Conservation (phyloP, 1,140 invertebrate species). For the Olivierus martensii region DNA sequence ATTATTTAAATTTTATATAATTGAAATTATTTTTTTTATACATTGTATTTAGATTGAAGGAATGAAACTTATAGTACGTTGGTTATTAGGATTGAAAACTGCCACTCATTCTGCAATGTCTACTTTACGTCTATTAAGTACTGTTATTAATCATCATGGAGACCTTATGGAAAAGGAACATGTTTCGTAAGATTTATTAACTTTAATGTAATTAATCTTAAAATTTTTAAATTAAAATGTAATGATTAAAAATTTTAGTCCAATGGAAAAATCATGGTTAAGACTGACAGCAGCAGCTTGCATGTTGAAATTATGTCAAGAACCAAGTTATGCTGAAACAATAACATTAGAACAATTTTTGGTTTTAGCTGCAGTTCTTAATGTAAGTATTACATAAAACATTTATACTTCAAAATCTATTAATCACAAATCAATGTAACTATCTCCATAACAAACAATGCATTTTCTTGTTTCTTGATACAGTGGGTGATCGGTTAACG, state of each 20-base stretch:
- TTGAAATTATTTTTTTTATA: no score
- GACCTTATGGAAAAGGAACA: slow-evolving; percentile 50
- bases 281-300: slow-evolving; percentile 79
- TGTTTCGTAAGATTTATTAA: slow-evolving; percentile 26
- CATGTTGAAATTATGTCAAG: slow-evolving; percentile 67
- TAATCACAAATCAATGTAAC: no score
- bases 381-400: slow-evolving; percentile 39
- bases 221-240: not conserved
- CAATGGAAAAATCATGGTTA: slow-evolving; percentile 74
- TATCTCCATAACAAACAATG: no score
- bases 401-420: no score
- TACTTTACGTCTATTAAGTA: slow-evolving; percentile 80
- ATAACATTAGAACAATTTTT: slow-evolving; percentile 90
- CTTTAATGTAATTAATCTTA: not conserved
- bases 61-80: slow-evolving; percentile 89
- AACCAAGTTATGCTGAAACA: slow-evolving; percentile 66
- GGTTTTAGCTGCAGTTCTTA: slow-evolving; percentile 77
- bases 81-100: slow-evolving; percentile 75
- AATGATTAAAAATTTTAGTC: slow-evolving; percentile 18
- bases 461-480: no score
- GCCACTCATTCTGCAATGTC: slow-evolving; percentile 16
- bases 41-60: slow-evolving; percentile 63
- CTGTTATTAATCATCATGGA: slow-evolving; percentile 77
- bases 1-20: no score
- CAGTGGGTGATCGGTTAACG: no score